Base-by-base conservation (phyloP, 2,888 invertebrate genomes). In the Orgyia antiqua region DNA sequence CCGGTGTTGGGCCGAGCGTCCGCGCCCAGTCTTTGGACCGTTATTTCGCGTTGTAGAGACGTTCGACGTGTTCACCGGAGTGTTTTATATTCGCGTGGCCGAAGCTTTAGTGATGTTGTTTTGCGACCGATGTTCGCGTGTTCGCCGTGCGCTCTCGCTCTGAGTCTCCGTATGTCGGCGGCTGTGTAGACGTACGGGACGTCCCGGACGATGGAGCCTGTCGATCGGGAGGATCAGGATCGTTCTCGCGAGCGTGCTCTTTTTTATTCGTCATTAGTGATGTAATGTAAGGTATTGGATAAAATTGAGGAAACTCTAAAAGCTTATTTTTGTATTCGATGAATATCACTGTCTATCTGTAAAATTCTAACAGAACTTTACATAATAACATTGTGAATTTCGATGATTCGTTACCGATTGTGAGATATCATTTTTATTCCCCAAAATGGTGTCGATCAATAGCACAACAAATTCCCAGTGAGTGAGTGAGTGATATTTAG, bases 281-380 rank as follows among this genome's bases (percentile, higher is more conserved):
- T 72, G 65, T 79, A 72, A 71, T 67, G 56, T 76, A 79, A 80
- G 77, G 63, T 79, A 77, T 78, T 70, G 77, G 72, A 79, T 77
- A 75, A 79, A 71, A 73, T 73, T 76, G 80, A 79, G 66, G 65
- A 76, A 79, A 83, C 76, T 79, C 72, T 78, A 73, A 82, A 78
- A 77, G 84, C 84, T 84, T 86, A 86, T 86, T 86, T 86, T 86
- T 86, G 74, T 86, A 86, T 83, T 83, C 68, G 77, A 82, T 60
- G 71, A 78, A 69, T 68, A 74, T 74, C 74, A 79, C 68, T 73
- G 70, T 77, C 69, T 76, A 71, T 64, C 71, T 82, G 76, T 83
- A 72, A 64, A 75, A 77, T 76, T 78, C 69, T 73, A 69, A 64
- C 68, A 57, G 66, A 67, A 59, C 58, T 68, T 53, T 68, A 67